Base-by-base conservation (phyloP, 1,140 invertebrate species). In the Drosophila obscura region DNA sequence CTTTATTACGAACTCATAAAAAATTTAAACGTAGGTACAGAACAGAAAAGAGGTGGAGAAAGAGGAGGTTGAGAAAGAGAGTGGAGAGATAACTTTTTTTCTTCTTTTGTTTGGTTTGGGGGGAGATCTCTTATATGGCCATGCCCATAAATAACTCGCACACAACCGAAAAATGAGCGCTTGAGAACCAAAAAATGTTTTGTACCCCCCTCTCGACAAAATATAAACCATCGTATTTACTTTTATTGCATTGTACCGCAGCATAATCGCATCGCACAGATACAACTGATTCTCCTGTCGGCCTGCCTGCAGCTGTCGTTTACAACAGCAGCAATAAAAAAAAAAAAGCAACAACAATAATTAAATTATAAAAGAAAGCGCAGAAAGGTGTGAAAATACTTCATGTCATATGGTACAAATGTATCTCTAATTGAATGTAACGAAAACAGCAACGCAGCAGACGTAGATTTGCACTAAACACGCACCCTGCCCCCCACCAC, bases 1-100 rank as follows among this genome's bases (percentile, higher is more conserved):
- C 83, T 90, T 90, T 90, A 90, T 90, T 90, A 90, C 83, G 88
- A 90, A 81, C 85, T 88, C 83, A 83, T 88, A 88, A 88, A 88
- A 88, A 88, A 88, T 88, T 83, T 88, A 88, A 88, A 88, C 84
- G 83, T 88, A 88, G 84, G 83, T 88, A 19, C 19, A n/a, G 22
- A 1, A 81, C 58, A 83, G 26, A 63, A 15, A 35, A 31, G 24
- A 46, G 31, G 11, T 9, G 4, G 48, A 19, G 59, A 19, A 19
- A 19, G 19, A 19, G 19, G 0, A 19, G 19, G 0, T 19, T 19
- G 0, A 19, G 48, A n/a, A 8, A 5, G 35, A 45, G 55, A 16
- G 5, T 26, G 11, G 46, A 19, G 41, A 31, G 24, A 45, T 55
- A 73, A 61, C 69, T 68, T 73, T 68, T 73, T 59, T 72, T 67